phyloP scores from a whole-genome alignment of 2,113 vertebrate species.

The Pomatorhinus ruficollis region DNA sequence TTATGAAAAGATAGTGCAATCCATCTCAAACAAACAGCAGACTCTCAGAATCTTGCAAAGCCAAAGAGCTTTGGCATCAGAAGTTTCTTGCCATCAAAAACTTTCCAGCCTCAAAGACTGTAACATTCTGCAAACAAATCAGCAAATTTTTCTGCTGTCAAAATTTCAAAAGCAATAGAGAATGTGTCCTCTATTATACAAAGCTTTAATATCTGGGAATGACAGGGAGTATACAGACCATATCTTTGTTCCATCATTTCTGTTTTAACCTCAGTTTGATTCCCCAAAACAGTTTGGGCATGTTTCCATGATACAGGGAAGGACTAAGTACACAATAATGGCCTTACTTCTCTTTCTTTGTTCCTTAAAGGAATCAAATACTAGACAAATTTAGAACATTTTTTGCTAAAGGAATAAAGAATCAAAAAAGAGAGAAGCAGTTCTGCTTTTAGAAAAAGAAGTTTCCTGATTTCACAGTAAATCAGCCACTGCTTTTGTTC shows the following conservation, averaged over 20 bases:
- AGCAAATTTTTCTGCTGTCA: background rate
- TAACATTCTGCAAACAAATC: background rate
- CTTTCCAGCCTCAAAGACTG: background rate
- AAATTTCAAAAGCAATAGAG: background rate
- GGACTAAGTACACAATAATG: background rate
- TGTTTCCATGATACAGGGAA: background rate
- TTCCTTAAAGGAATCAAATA: background rate
- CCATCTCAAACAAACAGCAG: background rate
- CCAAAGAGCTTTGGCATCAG: background rate
- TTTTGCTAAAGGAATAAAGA: background rate
- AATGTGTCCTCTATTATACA: background rate
- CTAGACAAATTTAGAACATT: background rate
- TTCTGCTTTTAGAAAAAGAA: constrained; percentile 1
- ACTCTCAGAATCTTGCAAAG: background rate
- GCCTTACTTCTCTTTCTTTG: constrained; percentile 12
- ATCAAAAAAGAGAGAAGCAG: background rate
- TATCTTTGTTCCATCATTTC: background rate
- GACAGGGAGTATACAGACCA: background rate
- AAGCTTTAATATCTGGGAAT: background rate
- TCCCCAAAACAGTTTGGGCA: background rate
- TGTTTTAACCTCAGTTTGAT: background rate
- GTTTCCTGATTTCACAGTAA: background rate
- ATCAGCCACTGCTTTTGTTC: background rate
- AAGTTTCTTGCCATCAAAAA: background rate
- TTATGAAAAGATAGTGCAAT: background rate